These are phyloP conservation scores for Paragorgia papillata DNA, from an alignment of 92 coral and sea anemone genomes.

Conservation along the genomic window DNA sequence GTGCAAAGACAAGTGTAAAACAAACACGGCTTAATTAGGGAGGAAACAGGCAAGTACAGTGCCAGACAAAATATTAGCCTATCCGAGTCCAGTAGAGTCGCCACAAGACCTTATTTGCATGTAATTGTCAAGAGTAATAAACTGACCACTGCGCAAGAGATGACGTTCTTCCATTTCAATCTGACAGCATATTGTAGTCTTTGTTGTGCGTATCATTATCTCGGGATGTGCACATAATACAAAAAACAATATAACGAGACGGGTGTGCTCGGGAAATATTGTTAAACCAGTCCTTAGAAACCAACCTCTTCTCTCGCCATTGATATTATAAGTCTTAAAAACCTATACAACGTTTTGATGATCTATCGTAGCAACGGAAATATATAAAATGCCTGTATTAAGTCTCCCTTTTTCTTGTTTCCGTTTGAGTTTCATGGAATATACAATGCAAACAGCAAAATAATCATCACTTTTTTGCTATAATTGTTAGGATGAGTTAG, in stretches of 20 bases:
- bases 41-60: slow-evolving; percentile 37
- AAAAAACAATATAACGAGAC: slow-evolving; percentile 9
- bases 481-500: too few species aligned
- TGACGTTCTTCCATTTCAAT: neutral
- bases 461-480: too few species aligned
- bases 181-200: slow-evolving; percentile 30
- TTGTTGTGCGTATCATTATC: slow-evolving; percentile 35
- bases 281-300: slow-evolving; percentile 21
- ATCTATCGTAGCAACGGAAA: neutral
- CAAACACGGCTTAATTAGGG: slow-evolving; percentile 97
- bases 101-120: slow-evolving; percentile 47
- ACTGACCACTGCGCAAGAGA: slow-evolving; percentile 10
- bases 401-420: neutral
- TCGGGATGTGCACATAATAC: neutral
- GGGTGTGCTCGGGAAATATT: slow-evolving; percentile 4
- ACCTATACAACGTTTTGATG: neutral
- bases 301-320: slow-evolving; percentile 8
- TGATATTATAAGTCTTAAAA: slow-evolving; percentile 33
- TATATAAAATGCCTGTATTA: neutral
- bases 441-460: too few species aligned
- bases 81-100: slow-evolving; percentile 27
- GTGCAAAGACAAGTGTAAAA: slow-evolving; percentile 91
- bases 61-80: slow-evolving; percentile 43
- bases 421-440: neutral
- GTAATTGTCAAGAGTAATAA: slow-evolving; percentile 29